Base-by-base conservation (phyloP, 2,797 vertebrate species). In the Melanotaenia nigrans region DNA sequence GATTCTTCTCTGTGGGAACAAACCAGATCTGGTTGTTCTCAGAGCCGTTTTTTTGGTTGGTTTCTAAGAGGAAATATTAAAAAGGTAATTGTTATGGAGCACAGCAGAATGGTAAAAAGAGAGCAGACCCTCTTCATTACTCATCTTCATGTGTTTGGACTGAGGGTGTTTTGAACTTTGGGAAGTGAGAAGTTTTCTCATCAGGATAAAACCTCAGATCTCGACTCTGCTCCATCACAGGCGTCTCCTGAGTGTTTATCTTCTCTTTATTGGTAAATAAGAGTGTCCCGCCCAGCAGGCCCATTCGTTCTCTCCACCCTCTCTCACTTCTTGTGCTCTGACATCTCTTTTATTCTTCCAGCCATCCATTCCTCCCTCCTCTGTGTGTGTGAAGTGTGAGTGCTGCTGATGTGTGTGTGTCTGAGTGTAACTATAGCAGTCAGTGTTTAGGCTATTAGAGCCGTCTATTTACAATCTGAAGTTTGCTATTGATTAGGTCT, bases 401-500 rank as follows among this genome's bases (percentile, higher is more conserved):
- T 86, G 85, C 92, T 92, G 83, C 88, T 92, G 88, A 87, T 93
- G 92, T 92, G 92, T 93, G 93, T 83, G 83, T 3, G 36, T 38
- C 11, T 45, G 79, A 67, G 85, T 86, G 90, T 91, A 96, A 96
- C 95, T 93, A 94, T 95, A 94, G 94, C 93, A 92, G 93, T 65
- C 91, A 95, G 93, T 95, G 95, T 96, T 96, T 95, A 96, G 94
- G 92, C 95, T 96, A 97, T 97, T 96, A 97, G 97, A 96, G 95
- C 84, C 94, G 92, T 89, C 93, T 71, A 79, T 92, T 93, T 96
- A 96, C 92, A 90, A 91, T 91, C 90, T 90, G 89, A 83, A 95
- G 95, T 96, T 96, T 96, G 95, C 95, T 96, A 95, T 95, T 97
- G 96, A 98, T 97, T 97, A 96, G 96, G 96, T 96, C 95, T 97